phyloP scores from a whole-genome alignment of 2,888 invertebrate genomes.

The Caprella mutica region DNA sequence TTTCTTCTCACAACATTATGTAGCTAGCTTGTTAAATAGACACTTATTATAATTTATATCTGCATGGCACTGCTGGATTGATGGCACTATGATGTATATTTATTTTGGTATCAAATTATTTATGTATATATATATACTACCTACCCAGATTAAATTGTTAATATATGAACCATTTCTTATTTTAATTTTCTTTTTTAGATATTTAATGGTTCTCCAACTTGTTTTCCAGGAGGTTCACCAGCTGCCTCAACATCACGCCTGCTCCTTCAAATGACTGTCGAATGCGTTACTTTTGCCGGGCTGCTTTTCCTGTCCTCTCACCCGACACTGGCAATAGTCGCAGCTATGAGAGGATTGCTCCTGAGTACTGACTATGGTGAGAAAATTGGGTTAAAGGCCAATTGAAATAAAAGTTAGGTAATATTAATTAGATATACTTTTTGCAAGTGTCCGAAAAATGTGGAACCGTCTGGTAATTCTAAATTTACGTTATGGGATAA shows the following conservation, averaged over 20 bases:
- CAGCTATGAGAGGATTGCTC: conserved; percentile 16
- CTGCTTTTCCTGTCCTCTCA: conserved; percentile 17
- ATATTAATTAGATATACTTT: no score
- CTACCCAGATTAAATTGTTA: background rate
- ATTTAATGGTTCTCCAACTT: background rate
- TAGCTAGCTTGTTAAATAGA: no score
- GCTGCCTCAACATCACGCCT: conserved; percentile 13
- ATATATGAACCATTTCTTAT: background rate
- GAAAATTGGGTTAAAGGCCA: background rate
- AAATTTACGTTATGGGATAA: no score
- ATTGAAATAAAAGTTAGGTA: no score
- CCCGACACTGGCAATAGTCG: conserved; percentile 8
- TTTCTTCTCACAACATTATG: no score
- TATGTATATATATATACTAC: background rate
- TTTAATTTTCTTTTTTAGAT: background rate
- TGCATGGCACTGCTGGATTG: no score
- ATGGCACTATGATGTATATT: no score
- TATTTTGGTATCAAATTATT: background rate
- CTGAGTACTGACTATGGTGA: conserved; percentile 25
- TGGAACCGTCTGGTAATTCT: no score
- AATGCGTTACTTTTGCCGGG: conserved; percentile 13
- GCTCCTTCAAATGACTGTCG: conserved; percentile 12
- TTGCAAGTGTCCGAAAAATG: no score
- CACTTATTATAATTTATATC: no score
- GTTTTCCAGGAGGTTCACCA: conserved; percentile 17